Base-by-base conservation (phyloP, 1,140 invertebrate genomes). In the Diorhabda sublineata region DNA sequence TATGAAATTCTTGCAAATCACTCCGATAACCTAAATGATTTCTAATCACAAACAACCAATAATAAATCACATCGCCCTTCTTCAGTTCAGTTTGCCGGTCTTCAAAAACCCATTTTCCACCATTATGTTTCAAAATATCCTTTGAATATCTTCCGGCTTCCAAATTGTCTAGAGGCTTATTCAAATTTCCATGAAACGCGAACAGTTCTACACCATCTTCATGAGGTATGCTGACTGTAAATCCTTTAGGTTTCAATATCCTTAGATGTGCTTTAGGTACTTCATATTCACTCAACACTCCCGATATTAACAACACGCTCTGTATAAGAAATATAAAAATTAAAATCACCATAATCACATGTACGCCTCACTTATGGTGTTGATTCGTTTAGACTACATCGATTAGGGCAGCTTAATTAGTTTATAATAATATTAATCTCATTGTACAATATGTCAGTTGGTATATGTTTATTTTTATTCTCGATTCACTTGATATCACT, bases 1-100 rank as follows among this genome's bases (percentile, higher is more conserved):
- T 26, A 26, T 26, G 26, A 26, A 26, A 79, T 7, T 63, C 9
- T 44, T 74, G 75, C 69, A 79, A 44, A 57, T 79, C 74, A 3
- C 73, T 73, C 69, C 74, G 73, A 72, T 79, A 77, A 5, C 80
- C 80, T 41, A 77, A 64, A 0, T 81, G 80, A 63, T 84, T 69
- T 66, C 82, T 84, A 6, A 85, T 78, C 3, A 87, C 83, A 69
- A 85, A 85, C 26, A 86, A n/a, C 85, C 86, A 87, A 69, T 82
- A 86, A 75, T 87, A 83, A 76, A 87, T 76, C 9, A 76, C 77
- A 73, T 87, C 85, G 2, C 83, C 84, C n/a, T 57, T 26, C 61
- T 82, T 76, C 26, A 87, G 72, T 61, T 74, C 76, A 2, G 80
- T 80, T 0, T 61, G 77, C 7, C 64, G 72, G 75, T 87, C 82